Percentiles rank a stretch among this genome's conserved stretches.
Evolutionary conservation across 2,113 vertebrate species (phyloP).

Genomic region (Hydropotes inermis): DNA sequence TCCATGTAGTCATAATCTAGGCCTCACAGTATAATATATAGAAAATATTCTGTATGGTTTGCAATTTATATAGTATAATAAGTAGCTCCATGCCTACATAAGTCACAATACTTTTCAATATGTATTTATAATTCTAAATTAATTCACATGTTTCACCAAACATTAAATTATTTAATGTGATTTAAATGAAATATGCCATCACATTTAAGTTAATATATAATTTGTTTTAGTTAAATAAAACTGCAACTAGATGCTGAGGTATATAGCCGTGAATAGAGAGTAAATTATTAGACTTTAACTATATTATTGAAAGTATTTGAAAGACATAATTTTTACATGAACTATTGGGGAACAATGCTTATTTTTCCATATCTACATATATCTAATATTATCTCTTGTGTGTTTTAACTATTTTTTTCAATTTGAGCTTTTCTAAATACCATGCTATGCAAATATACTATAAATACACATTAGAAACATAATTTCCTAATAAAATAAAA

Average conservation of each 20-base stretch:
- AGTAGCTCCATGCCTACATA: neutral
- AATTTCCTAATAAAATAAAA: neutral
- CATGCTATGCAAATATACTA: neutral
- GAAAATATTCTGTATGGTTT: neutral
- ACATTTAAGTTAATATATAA: slow-evolving; percentile 4
- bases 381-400: neutral
- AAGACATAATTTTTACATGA: neutral
- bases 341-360: neutral
- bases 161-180: neutral
- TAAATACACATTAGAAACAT: neutral
- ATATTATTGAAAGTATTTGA: neutral
- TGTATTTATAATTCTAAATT: neutral
- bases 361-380: neutral
- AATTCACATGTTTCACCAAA: neutral
- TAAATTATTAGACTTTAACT: neutral
- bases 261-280: neutral
- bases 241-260: neutral
- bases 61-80: neutral
- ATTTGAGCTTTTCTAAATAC: neutral
- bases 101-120: neutral
- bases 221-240: neutral
- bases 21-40: neutral
- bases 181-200: neutral
- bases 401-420: neutral
- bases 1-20: neutral